These are phyloP conservation scores for Himantopus leucocephalus DNA, from an alignment of 2,113 vertebrate species.

Conservation along the genomic window DNA sequence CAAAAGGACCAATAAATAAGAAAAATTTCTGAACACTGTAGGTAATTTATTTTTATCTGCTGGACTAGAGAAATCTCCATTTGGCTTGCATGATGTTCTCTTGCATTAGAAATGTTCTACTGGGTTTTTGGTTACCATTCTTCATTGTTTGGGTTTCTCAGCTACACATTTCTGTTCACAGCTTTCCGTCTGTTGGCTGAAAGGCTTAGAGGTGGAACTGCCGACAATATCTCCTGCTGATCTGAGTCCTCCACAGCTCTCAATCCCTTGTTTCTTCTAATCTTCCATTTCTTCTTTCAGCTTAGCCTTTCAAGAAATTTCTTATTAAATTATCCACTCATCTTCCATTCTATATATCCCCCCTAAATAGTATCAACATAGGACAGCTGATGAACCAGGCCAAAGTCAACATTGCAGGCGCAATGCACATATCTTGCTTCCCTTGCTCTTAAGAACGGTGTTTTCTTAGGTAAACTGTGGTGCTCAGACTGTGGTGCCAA, in stretches of 20 bases:
- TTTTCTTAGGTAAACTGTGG: background rate
- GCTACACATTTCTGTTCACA: rapidly evolving
- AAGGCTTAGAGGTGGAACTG: background rate
- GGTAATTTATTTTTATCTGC: background rate
- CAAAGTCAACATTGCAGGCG: background rate
- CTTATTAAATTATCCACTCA: background rate
- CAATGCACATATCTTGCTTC: background rate
- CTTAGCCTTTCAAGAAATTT: background rate
- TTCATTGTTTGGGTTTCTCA: background rate
- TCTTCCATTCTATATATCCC: background rate
- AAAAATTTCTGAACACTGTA: background rate
- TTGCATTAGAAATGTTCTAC: background rate
- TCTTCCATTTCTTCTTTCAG: background rate
- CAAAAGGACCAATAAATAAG: background rate
- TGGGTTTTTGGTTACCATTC: background rate
- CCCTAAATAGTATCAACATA: background rate
- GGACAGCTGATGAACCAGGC: background rate
- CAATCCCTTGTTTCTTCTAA: background rate
- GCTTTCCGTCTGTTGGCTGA: background rate
- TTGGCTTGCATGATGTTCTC: background rate
- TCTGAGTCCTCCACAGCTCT: background rate
- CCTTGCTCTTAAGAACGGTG: background rate
- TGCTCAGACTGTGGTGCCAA: background rate
- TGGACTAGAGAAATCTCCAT: background rate
- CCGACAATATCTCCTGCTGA: background rate